phyloP scores from a whole-genome alignment of 2,113 vertebrate species.

The Spea multiplicata region DNA sequence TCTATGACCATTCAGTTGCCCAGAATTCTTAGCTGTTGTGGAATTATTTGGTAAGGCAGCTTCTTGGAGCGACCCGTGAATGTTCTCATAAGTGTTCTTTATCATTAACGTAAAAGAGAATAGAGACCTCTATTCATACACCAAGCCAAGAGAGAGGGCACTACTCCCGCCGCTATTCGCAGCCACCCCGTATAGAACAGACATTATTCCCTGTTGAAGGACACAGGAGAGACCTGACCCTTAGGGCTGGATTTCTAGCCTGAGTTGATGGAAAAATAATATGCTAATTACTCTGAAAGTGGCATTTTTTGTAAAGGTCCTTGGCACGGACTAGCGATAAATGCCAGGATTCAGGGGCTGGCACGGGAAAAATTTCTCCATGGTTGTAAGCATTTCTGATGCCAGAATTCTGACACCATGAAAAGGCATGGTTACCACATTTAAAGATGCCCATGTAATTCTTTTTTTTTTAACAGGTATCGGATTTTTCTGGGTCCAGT shows the following conservation, averaged over 20 bases:
- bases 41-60: slow-evolving; percentile 43
- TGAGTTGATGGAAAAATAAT: slow-evolving; percentile 47
- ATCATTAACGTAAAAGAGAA: slow-evolving; percentile 43
- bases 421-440: background rate
- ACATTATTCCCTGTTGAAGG: slow-evolving; percentile 40
- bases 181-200: slow-evolving; percentile 46
- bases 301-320: slow-evolving; percentile 2
- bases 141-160: slow-evolving; percentile 37
- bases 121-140: slow-evolving; percentile 44
- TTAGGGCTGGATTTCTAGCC: slow-evolving; percentile 42
- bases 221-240: slow-evolving; percentile 37
- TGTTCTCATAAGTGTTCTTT: slow-evolving; percentile 46
- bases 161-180: slow-evolving; percentile 34
- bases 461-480: background rate
- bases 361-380: background rate
- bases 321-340: slow-evolving; percentile 37
- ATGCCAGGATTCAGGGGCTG: slow-evolving; percentile 34
- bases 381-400: background rate
- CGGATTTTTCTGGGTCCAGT: background rate
- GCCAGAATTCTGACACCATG: background rate
- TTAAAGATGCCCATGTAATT: background rate
- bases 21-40: slow-evolving; percentile 39
- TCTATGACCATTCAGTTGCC: slow-evolving; percentile 26
- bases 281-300: slow-evolving; percentile 42
- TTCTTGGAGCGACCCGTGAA: slow-evolving; percentile 25